phyloP scores from a whole-genome alignment of 53 echinoderm and acorn worm species.

The Astropecten irregularis region DNA sequence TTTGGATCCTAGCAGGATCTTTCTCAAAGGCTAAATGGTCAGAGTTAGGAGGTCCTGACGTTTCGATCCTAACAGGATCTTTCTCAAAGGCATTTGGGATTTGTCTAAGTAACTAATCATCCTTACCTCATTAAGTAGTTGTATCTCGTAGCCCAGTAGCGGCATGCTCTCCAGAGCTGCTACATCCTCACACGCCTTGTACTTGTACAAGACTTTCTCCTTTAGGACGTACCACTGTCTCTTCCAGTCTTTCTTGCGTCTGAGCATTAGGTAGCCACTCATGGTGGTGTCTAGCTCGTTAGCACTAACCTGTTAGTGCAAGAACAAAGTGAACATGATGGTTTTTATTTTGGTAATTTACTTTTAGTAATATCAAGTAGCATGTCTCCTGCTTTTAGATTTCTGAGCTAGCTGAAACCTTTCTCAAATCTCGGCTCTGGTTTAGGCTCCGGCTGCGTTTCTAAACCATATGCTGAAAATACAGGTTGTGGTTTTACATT shows the following conservation, averaged over 20 bases:
- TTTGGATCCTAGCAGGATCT: too few relatives aligned
- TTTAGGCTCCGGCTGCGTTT: too few relatives aligned
- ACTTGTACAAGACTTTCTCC: constrained; percentile 91
- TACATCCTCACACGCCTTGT: constrained; percentile 96
- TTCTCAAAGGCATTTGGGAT: too few relatives aligned
- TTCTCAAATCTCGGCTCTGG: too few relatives aligned
- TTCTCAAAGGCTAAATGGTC: too few relatives aligned
- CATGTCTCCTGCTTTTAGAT: not conserved
- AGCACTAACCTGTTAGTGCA: constrained; percentile 69
- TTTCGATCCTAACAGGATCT: too few relatives aligned
- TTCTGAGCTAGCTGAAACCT: too few relatives aligned
- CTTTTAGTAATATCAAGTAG: not conserved
- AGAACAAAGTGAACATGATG: not conserved
- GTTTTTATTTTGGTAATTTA: not conserved
- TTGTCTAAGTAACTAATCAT: too few relatives aligned
- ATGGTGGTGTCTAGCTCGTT: constrained; percentile 79
- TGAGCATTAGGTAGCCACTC: constrained; percentile 82
- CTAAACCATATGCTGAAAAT: too few relatives aligned
- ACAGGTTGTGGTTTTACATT: too few relatives aligned
- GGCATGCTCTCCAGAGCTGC: constrained; percentile 87
- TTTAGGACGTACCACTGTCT: constrained; percentile 90
- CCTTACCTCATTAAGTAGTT: constrained; percentile 69
- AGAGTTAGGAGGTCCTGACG: too few relatives aligned
- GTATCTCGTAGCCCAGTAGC: constrained; percentile 79
- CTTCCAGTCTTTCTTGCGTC: constrained; percentile 90